Conservation (phyloP, 2,888 invertebrate species). For the Volucella bombylans region DNA sequence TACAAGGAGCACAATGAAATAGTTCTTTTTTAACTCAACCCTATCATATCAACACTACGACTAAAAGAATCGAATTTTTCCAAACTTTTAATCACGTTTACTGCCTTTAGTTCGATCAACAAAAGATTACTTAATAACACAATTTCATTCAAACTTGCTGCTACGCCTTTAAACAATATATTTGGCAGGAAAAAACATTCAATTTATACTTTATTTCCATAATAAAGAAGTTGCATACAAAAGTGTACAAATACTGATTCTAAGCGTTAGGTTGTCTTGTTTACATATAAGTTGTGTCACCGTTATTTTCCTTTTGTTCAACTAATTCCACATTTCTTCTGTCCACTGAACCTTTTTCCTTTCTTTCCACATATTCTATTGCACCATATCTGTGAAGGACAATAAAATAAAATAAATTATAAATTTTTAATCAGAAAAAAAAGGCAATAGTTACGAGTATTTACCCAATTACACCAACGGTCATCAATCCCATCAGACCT, state of each 20-base stretch:
- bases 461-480: conserved; percentile 90
- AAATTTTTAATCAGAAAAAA: not conserved
- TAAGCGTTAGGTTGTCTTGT: not conserved
- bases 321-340: conserved; percentile 71
- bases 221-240: not conserved
- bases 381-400: conserved; percentile 78
- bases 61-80: too few species aligned
- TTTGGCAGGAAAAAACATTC: not conserved
- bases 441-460: conserved; percentile 43
- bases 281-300: conserved; percentile 30
- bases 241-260: conserved; percentile 13
- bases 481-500: conserved; percentile 86
- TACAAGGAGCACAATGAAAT: too few species aligned
- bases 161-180: too few species aligned
- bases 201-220: not conserved
- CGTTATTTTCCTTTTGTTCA: conserved; percentile 49
- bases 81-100: too few species aligned
- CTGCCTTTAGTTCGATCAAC: too few species aligned
- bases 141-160: too few species aligned
- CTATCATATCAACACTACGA: too few species aligned
- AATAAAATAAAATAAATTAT: not conserved
- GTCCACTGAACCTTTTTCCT: conserved; percentile 70
- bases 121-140: too few species aligned
- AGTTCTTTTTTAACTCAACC: too few species aligned
- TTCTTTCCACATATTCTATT: conserved; percentile 78